phyloP scores from a whole-genome alignment of 1,140 invertebrate species.

The Heliconius nattereri region DNA sequence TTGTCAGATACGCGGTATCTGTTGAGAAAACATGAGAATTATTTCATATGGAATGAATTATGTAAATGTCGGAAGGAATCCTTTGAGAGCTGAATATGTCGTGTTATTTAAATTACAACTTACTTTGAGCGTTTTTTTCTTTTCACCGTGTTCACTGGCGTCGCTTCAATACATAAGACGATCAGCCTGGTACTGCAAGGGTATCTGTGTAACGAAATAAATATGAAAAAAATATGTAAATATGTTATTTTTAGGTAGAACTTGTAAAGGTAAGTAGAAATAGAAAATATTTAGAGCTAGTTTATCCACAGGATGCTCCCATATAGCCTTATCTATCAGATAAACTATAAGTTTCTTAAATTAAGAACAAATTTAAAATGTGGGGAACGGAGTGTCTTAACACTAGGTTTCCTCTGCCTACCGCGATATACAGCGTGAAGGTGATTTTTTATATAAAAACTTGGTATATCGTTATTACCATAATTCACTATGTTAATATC shows the following conservation, averaged over 20 bases:
- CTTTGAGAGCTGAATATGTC: background rate
- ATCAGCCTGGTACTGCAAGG: conserved; percentile 93
- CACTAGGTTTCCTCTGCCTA: no score
- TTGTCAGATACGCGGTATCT: conserved; percentile 62
- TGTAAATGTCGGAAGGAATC: conserved; percentile 3
- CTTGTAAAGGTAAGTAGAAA: background rate
- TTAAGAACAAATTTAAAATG: background rate
- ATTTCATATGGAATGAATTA: conserved; percentile 43
- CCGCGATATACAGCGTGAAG: no score
- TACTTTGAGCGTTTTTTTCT: conserved; percentile 83
- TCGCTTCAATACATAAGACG: conserved; percentile 95
- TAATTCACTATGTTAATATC: no score
- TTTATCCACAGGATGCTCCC: no score
- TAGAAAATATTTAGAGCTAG: no score
- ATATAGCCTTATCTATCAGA: no score
- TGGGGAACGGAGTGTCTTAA: no score
- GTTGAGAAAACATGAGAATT: conserved; percentile 44
- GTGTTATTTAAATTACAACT: conserved; percentile 41
- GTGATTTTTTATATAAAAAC: background rate
- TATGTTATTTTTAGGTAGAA: no score
- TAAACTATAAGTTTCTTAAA: background rate
- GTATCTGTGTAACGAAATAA: conserved; percentile 67
- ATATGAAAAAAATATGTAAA: background rate
- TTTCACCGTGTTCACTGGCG: conserved; percentile 85
- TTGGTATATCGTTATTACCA: background rate